Percentiles rank a stretch among this genome's conserved stretches.
Conservation (phyloP, 2,888 invertebrate genomes). For the Chrysolina oricalcia region DNA sequence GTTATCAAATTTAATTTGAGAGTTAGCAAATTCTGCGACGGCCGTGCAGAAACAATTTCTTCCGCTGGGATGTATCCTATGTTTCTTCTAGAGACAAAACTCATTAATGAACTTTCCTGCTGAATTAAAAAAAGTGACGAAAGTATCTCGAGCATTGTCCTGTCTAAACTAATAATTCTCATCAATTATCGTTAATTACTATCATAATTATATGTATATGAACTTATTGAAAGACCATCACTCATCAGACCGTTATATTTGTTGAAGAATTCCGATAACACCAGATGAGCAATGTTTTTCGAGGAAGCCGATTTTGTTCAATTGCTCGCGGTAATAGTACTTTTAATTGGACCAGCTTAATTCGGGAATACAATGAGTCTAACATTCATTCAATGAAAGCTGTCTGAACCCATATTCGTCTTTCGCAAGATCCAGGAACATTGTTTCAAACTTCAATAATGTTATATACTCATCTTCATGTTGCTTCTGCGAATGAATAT, state of each 20-base stretch:
- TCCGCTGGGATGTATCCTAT: not conserved
- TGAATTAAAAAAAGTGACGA: not conserved
- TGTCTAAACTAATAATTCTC: not conserved
- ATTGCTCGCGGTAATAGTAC: constrained; percentile 46
- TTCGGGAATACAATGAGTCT: constrained; percentile 36
- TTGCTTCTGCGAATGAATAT: no score
- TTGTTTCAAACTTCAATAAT: no score
- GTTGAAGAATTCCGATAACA: not conserved
- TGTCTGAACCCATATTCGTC: not conserved
- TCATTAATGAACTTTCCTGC: no score
- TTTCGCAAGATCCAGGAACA: no score
- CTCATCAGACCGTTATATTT: not conserved
- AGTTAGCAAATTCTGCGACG: no score
- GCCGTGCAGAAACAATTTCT: no score
- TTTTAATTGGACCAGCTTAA: constrained; percentile 44
- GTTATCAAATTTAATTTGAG: no score
- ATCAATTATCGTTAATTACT: no score
- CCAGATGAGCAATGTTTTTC: not conserved
- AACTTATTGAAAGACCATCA: not conserved
- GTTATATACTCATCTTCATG: no score
- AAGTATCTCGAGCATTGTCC: not conserved
- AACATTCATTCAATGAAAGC: constrained; percentile 12
- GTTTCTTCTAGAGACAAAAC: not conserved
- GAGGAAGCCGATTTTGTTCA: constrained; percentile 14
- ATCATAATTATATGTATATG: not conserved